Evolutionary conservation across 2,113 vertebrate species (phyloP).

Genomic region (Seriola aureovittata): DNA sequence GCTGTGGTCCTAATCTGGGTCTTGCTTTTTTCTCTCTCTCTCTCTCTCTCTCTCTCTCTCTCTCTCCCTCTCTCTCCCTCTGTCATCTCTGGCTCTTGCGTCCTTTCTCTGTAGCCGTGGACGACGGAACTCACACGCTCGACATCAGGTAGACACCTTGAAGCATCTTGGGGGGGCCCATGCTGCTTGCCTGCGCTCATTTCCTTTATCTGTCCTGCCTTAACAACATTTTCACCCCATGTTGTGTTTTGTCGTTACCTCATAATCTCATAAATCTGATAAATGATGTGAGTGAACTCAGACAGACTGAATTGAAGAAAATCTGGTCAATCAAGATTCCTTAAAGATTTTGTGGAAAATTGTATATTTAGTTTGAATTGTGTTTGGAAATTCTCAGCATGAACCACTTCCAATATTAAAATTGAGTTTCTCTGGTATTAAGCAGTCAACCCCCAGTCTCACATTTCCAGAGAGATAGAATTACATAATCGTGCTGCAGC

Average conservation of each 20-base stretch:
- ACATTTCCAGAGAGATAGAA: constrained; percentile 15
- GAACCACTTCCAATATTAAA: neutral
- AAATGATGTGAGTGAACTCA: constrained; percentile 18
- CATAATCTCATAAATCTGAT: neutral
- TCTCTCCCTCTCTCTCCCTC: constrained; percentile 32
- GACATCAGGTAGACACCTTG: constrained; percentile 93
- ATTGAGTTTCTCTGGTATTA: constrained; percentile 18
- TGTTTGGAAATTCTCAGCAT: constrained; percentile 5
- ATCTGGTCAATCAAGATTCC: neutral
- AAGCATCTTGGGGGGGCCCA: constrained; percentile 48
- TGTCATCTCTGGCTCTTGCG: constrained; percentile 52
- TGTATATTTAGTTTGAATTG: neutral
- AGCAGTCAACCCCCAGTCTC: constrained; percentile 21
- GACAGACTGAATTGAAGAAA: constrained; percentile 59
- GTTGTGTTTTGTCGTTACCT: constrained; percentile 3
- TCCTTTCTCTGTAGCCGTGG: constrained; percentile 89
- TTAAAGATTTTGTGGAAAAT: neutral
- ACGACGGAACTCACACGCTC: constrained; percentile 98
- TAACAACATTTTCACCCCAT: constrained; percentile 14
- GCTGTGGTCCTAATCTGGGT: constrained; percentile 75
- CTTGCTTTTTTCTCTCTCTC: constrained; percentile 66
- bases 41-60: constrained; percentile 36
- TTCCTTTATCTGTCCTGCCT: constrained; percentile 67
- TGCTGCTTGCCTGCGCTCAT: constrained; percentile 57
- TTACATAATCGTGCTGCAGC: constrained; percentile 60